phyloP scores from a whole-genome alignment of 2,113 vertebrate genomes.

The Otocyon megalotis region DNA sequence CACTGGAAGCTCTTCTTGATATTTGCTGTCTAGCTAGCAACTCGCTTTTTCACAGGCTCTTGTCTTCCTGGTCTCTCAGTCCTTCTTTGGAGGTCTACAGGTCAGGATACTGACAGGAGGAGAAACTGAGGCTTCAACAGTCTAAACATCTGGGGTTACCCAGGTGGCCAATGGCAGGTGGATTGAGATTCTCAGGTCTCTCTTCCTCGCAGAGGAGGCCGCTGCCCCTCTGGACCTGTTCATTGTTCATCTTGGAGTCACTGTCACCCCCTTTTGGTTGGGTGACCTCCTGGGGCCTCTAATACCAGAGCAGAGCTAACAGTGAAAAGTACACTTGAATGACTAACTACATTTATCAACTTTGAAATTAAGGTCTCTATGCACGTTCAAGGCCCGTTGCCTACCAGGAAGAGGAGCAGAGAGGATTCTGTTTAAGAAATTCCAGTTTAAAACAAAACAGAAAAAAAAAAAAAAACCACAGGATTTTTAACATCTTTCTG shows the following conservation, averaged over 20 bases:
- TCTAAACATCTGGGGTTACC: background rate
- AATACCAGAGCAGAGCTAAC: background rate
- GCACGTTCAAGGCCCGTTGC: background rate
- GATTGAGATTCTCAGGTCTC: background rate
- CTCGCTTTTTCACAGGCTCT: background rate
- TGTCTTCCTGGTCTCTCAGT: background rate
- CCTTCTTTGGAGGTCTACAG: background rate
- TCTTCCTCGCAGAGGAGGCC: background rate
- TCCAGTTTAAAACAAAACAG: slow-evolving; percentile 12
- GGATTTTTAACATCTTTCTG: background rate
- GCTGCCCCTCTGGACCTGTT: background rate
- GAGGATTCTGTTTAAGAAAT: background rate
- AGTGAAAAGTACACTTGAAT: background rate
- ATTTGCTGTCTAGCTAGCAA: background rate
- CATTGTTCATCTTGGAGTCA: background rate
- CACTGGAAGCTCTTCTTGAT: background rate
- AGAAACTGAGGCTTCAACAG: background rate
- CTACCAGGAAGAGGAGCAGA: background rate
- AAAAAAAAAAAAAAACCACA: background rate
- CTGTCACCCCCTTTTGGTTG: background rate
- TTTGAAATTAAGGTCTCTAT: background rate
- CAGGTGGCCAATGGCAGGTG: too few relatives aligned
- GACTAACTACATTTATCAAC: background rate
- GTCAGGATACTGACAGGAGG: background rate
- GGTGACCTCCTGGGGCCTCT: background rate